Percentiles rank a stretch among this genome's conserved stretches.
These are phyloP conservation scores for Semicossyphus pulcher DNA, from an alignment of 2,113 vertebrate species.

Conservation along the genomic window DNA sequence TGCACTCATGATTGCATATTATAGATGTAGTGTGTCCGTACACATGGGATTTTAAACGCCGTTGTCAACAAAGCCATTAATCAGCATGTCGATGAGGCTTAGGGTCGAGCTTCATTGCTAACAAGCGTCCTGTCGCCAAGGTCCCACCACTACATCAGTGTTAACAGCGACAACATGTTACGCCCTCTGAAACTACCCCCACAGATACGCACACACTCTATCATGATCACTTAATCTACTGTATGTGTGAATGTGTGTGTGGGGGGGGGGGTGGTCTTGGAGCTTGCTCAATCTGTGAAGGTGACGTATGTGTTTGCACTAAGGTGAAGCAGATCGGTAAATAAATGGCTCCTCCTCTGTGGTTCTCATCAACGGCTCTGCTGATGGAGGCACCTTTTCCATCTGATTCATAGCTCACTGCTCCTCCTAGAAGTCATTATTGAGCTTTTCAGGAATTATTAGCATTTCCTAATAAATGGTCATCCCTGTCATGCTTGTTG, in stretches of 20 bases:
- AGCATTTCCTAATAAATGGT: slow-evolving; percentile 29
- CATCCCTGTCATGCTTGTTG: not conserved
- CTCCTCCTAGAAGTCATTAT: slow-evolving; percentile 36
- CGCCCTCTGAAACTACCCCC: not conserved
- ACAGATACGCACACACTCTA: not conserved
- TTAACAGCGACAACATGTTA: slow-evolving; percentile 10
- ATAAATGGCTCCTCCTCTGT: slow-evolving; percentile 30
- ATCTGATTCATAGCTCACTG: slow-evolving; percentile 31
- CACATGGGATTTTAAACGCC: slow-evolving; percentile 10
- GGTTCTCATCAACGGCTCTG: slow-evolving; percentile 40
- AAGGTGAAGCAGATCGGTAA: slow-evolving; percentile 40
- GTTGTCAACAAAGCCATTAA: slow-evolving; percentile 50
- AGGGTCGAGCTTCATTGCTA: slow-evolving; percentile 1
- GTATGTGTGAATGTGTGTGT: slow-evolving; percentile 7
- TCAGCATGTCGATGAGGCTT: slow-evolving; percentile 23
- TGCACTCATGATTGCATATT: not conserved
- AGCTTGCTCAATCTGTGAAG: slow-evolving; percentile 30
- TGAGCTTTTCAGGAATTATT: slow-evolving; percentile 36
- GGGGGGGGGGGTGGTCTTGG: not conserved
- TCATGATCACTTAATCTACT: slow-evolving; percentile 2
- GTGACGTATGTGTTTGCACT: slow-evolving; percentile 30
- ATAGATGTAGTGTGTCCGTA: not conserved
- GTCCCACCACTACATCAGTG: slow-evolving; percentile 38
- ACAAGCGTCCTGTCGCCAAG: slow-evolving; percentile 27
- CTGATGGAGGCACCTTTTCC: slow-evolving; percentile 47